phyloP scores from a whole-genome alignment of 2,888 invertebrate species.

The Argynnis bischoffii region DNA sequence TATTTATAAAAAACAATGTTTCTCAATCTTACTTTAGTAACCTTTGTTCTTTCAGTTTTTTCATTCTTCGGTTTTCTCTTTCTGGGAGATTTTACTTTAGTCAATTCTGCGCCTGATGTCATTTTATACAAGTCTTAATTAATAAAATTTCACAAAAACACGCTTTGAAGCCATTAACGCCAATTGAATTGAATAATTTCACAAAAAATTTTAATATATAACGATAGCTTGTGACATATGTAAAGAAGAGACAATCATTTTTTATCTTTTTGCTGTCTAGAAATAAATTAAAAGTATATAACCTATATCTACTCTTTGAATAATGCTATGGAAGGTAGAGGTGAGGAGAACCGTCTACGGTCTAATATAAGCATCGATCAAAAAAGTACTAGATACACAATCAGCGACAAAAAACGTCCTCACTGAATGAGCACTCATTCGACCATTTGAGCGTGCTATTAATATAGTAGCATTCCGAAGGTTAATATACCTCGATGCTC shows the following conservation, averaged over 20 bases:
- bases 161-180: too few relatives aligned
- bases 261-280: conserved; percentile 6
- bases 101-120: conserved; percentile 24
- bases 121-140: conserved; percentile 20
- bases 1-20: too few relatives aligned
- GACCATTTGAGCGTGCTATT: too few relatives aligned
- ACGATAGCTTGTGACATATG: conserved; percentile 25
- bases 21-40: conserved; percentile 5
- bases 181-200: conserved; percentile 15
- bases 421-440: too few relatives aligned
- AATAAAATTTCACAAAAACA: conserved; percentile 21
- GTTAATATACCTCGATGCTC: too few relatives aligned
- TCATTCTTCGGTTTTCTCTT: conserved; percentile 40
- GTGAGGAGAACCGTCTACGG: too few relatives aligned
- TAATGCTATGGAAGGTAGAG: too few relatives aligned
- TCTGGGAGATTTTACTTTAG: conserved; percentile 24
- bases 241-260: conserved; percentile 14
- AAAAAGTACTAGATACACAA: too few relatives aligned
- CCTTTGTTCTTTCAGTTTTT: conserved; percentile 29
- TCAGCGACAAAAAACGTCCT: too few relatives aligned
- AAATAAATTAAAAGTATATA: not conserved
- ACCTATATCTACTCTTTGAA: too few relatives aligned
- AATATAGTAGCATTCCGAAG: too few relatives aligned
- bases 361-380: too few relatives aligned
- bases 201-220: conserved; percentile 28